A percentile compares a stretch with the other conserved stretches of the same genome.
These are phyloP conservation scores for Belgica antarctica DNA, from an alignment of 2,888 invertebrate genomes.

Conservation along the genomic window DNA sequence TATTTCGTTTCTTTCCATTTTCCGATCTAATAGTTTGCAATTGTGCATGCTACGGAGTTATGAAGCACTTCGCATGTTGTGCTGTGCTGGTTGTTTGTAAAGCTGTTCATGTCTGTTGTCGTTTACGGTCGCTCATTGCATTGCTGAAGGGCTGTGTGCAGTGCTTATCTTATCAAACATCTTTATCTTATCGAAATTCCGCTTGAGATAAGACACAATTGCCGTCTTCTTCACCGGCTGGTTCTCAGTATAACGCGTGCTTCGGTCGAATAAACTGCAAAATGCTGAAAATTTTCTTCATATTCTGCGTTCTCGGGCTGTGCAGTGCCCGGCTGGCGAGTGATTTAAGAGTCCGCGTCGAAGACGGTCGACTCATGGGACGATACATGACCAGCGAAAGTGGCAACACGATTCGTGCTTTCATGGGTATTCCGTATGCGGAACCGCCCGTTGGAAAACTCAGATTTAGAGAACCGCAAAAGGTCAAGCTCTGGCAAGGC, in stretches of 20 bases:
- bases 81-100: no score
- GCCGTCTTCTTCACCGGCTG: not conserved
- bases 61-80: no score
- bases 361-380: slow-evolving; percentile 60
- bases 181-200: not conserved
- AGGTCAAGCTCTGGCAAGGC: slow-evolving; percentile 9
- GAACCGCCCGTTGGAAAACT: slow-evolving; percentile 62
- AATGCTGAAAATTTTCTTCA: not conserved
- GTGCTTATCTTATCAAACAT: not conserved
- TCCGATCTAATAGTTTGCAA: no score
- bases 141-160: no score
- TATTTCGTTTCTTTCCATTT: no score
- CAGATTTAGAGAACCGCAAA: slow-evolving; percentile 61
- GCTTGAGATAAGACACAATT: not conserved
- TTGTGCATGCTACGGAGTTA: no score
- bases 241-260: not conserved
- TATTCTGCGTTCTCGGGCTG: not conserved
- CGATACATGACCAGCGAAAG: slow-evolving; percentile 58
- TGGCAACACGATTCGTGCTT: slow-evolving; percentile 61
- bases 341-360: slow-evolving; percentile 51
- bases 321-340: no score
- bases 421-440: slow-evolving; percentile 66
- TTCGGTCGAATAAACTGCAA: not conserved
- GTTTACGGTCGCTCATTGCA: no score
- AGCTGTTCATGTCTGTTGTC: no score